A percentile compares a stretch with the other conserved stretches of the same genome.
phyloP scores from a whole-genome alignment of 2,888 invertebrate genomes.

The Orchesellides sinensis region DNA sequence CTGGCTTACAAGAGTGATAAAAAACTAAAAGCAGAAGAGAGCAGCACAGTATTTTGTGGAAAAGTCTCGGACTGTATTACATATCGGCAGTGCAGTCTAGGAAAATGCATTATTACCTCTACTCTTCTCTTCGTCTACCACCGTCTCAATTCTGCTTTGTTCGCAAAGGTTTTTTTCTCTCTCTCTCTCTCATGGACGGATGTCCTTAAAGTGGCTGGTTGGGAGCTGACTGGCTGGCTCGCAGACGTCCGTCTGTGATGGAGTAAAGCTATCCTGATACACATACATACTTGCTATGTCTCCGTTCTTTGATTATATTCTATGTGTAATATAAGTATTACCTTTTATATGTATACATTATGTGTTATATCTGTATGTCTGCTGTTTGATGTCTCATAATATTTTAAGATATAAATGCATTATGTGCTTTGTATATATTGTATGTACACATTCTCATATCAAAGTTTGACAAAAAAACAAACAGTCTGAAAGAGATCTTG shows the following conservation, averaged over 20 bases:
- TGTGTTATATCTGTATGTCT: neutral
- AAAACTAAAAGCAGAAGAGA: slow-evolving; percentile 21
- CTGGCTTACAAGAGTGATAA: slow-evolving; percentile 3
- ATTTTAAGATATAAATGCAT: neutral
- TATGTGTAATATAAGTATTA: neutral
- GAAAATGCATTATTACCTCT: too few relatives aligned
- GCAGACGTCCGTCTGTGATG: slow-evolving; percentile 38
- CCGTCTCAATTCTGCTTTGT: too few relatives aligned
- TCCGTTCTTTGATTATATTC: slow-evolving; percentile 4
- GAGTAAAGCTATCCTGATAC: too few relatives aligned
- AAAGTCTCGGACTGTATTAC: too few relatives aligned
- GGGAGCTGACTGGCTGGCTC: slow-evolving; percentile 21
- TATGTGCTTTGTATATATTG: neutral
- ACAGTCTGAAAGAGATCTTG: neutral
- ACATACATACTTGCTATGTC: slow-evolving; percentile 14
- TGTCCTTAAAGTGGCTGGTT: slow-evolving; percentile 33
- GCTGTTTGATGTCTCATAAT: neutral
- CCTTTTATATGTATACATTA: neutral
- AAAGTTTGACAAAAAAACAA: neutral
- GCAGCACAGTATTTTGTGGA: neutral
- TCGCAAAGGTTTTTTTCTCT: too few relatives aligned
- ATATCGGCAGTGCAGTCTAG: slow-evolving; percentile 22
- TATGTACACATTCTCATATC: slow-evolving; percentile 1
- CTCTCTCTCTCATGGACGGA: too few relatives aligned
- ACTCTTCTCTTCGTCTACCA: too few relatives aligned